Conservation (phyloP, 2,888 invertebrate species). For the Polydrusus tereticollis region DNA sequence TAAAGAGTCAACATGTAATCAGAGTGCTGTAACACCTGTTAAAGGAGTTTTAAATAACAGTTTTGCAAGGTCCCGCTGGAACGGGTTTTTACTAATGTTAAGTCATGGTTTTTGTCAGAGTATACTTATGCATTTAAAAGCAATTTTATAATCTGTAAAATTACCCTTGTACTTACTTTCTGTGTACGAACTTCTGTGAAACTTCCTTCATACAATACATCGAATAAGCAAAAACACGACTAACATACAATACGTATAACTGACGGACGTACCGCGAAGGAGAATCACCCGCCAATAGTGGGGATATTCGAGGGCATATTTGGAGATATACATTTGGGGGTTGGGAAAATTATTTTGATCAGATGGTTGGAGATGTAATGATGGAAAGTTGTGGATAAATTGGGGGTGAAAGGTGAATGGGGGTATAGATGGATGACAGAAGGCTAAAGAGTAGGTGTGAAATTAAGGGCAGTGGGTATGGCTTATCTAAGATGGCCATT, state of each 20-base stretch:
- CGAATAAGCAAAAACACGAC: neutral
- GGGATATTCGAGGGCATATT: constrained; percentile 23
- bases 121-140: no score
- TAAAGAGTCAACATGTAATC: no score
- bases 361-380: constrained; percentile 43
- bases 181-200: no score
- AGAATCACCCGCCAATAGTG: constrained; percentile 6
- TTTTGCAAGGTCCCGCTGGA: no score
- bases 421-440: constrained; percentile 32
- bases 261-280: constrained; percentile 23
- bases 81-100: no score
- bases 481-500: neutral
- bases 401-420: constrained; percentile 39
- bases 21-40: no score
- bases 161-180: no score
- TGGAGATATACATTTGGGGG: constrained; percentile 16
- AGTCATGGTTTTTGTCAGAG: no score
- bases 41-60: no score
- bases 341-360: constrained; percentile 36
- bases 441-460: constrained; percentile 14
- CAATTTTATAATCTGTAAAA: no score
- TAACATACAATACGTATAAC: constrained; percentile 22
- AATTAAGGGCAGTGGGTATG: constrained; percentile 34
- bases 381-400: constrained; percentile 40
- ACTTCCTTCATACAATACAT: neutral